Base-by-base conservation (phyloP, 2,113 vertebrate genomes). In the Orycteropus afer region DNA sequence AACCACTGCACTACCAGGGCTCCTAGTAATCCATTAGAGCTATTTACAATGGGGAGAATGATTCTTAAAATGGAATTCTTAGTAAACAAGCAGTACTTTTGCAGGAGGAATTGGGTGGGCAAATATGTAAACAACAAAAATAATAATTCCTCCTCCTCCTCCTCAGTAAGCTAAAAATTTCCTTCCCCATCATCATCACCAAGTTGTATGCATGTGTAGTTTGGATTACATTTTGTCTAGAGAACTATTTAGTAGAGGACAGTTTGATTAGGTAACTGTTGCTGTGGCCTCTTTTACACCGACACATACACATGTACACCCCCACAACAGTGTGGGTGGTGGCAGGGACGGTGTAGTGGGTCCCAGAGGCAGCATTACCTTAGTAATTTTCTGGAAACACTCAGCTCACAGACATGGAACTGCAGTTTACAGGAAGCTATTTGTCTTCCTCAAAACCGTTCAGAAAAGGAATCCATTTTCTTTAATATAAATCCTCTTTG, bases 391-490 rank as follows among this genome's bases (percentile, higher is more conserved):
- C 93, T 96, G 94, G 87, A 96, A 92, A 93, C 91, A 82, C 45
- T 65, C 53, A 96, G 93, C 77, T 97, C 93, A 95, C 93, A 97
- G 63, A 98, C 96, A 97, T 25, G n/a, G 95, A 97, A 95, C 96
- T 97, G 80, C 84, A 94, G 94, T 86, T 91, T 97, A 89, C 83
- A 96, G 87, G 93, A 97, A 97, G 73, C 97, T 96, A 98, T 98
- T 96, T 97, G 76, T 98, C 97, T 98, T 97, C 83, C 97, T 98
- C 97, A 97, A 96, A 97, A 98, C 93, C 81, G 74, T 97, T 98
- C 97, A 97, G 95, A 88, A 98, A 98, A 98, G 74, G 96, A 98
- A 98, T 98, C 97, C 5, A 96, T 98, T 98, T 98, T 98, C 97
- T 97, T 98, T 98, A 96, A 98, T 97, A 97, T 97, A 98, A 98